Percentiles rank a stretch among this genome's conserved stretches.
phyloP scores from a whole-genome alignment of 2,113 vertebrate genomes.

The Emydura subglobosa region DNA sequence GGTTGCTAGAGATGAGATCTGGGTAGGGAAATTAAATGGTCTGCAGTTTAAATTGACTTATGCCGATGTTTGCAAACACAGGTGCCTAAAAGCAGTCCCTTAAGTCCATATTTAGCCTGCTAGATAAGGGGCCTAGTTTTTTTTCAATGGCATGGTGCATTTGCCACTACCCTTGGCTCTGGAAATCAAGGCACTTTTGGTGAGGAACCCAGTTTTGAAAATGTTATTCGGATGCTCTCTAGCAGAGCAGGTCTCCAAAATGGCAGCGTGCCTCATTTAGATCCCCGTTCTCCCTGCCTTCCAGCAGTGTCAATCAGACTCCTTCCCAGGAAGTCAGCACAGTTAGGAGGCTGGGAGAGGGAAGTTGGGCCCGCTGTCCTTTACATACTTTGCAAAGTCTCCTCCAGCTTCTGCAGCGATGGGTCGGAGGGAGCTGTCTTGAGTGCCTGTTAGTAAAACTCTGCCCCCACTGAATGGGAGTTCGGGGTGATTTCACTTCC shows the following conservation, averaged over 20 bases:
- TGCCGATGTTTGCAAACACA: background rate
- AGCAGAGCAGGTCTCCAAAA: background rate
- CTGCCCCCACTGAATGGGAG: background rate
- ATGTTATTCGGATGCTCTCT: background rate
- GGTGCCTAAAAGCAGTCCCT: background rate
- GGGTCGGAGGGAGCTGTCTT: background rate
- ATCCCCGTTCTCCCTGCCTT: background rate
- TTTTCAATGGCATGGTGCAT: background rate
- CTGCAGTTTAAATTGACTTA: background rate
- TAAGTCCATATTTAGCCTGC: background rate
- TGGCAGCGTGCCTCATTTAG: background rate
- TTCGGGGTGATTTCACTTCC: background rate
- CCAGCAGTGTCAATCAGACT: background rate
- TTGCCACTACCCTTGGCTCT: background rate
- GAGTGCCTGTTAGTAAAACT: background rate
- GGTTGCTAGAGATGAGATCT: background rate
- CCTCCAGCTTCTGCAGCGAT: background rate
- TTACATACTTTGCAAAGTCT: background rate
- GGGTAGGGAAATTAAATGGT: background rate
- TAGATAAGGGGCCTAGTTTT: background rate
- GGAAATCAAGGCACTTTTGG: background rate
- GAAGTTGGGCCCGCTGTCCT: background rate
- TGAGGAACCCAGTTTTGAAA: background rate
- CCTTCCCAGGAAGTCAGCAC: too few species aligned
- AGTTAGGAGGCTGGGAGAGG: too few species aligned